Evolutionary conservation across 2,888 invertebrate species (phyloP).

Genomic region (Drosophila subsilvestris): DNA sequence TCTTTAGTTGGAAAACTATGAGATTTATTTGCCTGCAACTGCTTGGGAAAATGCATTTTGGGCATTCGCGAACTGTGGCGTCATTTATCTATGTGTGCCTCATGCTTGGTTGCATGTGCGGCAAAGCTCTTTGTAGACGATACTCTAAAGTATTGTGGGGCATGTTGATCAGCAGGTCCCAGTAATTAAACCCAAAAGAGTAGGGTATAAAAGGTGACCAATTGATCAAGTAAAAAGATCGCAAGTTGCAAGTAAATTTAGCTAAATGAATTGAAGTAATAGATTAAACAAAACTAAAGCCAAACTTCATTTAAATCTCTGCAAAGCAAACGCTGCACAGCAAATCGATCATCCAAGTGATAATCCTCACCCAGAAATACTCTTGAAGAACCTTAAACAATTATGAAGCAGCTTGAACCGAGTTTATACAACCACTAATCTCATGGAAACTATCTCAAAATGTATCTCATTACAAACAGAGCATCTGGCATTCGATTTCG

Average conservation of each 20-base stretch:
- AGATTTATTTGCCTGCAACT: conserved; percentile 35
- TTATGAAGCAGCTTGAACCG: conserved; percentile 29
- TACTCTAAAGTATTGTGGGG: conserved; percentile 15
- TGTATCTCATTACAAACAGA: conserved; percentile 36
- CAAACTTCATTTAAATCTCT: too few species aligned
- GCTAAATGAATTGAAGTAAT: too few species aligned
- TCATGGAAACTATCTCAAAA: conserved; percentile 29
- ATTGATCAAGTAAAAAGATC: background rate
- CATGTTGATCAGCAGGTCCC: background rate
- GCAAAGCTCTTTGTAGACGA: conserved; percentile 26
- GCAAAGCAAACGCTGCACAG: background rate
- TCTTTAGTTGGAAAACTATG: conserved; percentile 27
- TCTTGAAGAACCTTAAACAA: conserved; percentile 11
- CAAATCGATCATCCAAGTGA: background rate
- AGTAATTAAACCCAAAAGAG: too few species aligned
- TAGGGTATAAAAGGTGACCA: background rate
- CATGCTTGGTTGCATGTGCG: conserved; percentile 46
- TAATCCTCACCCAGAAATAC: too few species aligned
- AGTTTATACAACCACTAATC: conserved; percentile 24
- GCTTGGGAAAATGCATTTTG: conserved; percentile 63
- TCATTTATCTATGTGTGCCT: conserved; percentile 47
- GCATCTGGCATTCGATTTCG: conserved; percentile 45
- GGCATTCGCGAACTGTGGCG: conserved; percentile 47
- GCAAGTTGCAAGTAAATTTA: background rate
- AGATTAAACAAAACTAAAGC: too few species aligned